These are phyloP conservation scores for Tragelaphus scriptus DNA, from an alignment of 2,113 vertebrate species.

Conservation along the genomic window DNA sequence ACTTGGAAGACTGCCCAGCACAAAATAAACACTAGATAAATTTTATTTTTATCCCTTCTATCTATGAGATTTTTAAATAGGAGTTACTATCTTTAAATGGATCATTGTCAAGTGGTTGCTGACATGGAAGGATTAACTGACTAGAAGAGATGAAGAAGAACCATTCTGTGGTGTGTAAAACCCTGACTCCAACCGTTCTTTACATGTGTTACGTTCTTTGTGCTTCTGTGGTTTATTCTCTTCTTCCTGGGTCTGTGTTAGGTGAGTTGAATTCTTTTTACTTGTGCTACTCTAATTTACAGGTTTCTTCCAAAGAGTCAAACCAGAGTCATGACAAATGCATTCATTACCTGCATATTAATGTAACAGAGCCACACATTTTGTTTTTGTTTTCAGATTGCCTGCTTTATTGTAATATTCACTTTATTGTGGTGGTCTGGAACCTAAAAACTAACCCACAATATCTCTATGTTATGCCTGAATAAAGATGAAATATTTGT, in stretches of 20 bases:
- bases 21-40: not conserved
- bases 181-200: not conserved
- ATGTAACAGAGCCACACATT: not conserved
- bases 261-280: not conserved
- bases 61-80: not conserved
- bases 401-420: not conserved
- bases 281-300: not conserved
- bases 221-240: not conserved
- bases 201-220: not conserved
- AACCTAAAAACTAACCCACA: not conserved
- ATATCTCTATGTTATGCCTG: not conserved
- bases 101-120: not conserved
- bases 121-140: not conserved
- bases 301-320: not conserved
- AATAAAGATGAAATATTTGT: not conserved
- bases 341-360: not conserved
- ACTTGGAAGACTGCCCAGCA: not conserved
- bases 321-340: not conserved
- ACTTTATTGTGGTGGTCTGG: not conserved
- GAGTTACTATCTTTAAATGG: not conserved
- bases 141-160: not conserved
- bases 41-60: not conserved
- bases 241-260: not conserved
- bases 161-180: not conserved
- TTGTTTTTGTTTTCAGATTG: not conserved